Conservation (phyloP, 2,888 invertebrate genomes). For the Diogma glabrata region DNA sequence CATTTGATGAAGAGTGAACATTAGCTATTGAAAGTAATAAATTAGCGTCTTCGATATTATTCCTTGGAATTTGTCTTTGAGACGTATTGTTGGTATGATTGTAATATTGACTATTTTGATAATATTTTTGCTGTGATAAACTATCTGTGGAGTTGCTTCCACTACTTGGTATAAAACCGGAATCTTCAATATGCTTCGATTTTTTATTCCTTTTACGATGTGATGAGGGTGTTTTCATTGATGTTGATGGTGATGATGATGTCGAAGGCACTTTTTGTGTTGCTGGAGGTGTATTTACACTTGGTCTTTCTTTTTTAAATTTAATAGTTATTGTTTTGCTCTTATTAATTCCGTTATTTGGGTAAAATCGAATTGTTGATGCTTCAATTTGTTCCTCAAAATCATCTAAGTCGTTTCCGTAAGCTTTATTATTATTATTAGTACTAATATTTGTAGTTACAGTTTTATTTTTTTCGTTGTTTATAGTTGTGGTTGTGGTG, state of each 20-base stretch:
- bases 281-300: not conserved
- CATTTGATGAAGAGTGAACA: conserved; percentile 16
- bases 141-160: conserved; percentile 6
- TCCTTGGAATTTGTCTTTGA: conserved; percentile 32
- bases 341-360: conserved; percentile 29
- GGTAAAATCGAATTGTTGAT: conserved; percentile 31
- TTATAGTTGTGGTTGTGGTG: not conserved
- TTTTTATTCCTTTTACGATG: conserved; percentile 1
- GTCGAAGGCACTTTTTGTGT: conserved; percentile 9
- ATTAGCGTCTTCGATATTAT: conserved; percentile 23
- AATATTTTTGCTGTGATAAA: not conserved
- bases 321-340: conserved; percentile 36
- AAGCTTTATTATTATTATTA: not conserved
- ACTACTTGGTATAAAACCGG: not conserved
- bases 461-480: not conserved
- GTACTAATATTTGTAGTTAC: not conserved
- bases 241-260: conserved; percentile 3
- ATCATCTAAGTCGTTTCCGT: conserved; percentile 17
- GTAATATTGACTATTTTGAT: conserved; percentile 2
- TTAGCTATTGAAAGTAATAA: conserved; percentile 22
- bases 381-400: conserved; percentile 32
- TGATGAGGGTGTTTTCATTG: not conserved
- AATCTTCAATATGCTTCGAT: not conserved
- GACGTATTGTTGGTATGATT: not conserved
- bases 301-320: conserved; percentile 24